Conservation (phyloP, 2,113 vertebrate species). For the Tamias sibiricus region DNA sequence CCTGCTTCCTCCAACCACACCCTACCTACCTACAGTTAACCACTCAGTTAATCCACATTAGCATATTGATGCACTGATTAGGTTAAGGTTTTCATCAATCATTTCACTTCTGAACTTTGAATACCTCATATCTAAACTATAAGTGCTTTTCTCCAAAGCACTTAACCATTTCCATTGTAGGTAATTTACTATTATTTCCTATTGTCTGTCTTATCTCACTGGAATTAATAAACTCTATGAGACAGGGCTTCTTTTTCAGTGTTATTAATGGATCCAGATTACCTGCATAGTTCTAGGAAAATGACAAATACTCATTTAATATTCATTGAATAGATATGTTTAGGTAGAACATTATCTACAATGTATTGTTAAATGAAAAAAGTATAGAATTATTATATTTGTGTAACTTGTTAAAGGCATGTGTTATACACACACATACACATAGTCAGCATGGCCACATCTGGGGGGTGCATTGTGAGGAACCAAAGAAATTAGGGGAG, state of each 20-base stretch:
- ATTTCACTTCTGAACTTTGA: neutral
- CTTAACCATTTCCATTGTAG: neutral
- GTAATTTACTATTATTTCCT: neutral
- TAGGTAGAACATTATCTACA: neutral
- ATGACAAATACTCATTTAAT: neutral
- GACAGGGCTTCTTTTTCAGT: neutral
- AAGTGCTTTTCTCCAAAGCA: neutral
- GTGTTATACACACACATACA: neutral
- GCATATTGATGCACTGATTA: no score
- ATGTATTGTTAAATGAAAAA: neutral
- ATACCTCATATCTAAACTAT: no score
- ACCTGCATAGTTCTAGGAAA: neutral
- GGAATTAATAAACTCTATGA: neutral
- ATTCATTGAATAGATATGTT: slow-evolving; percentile 6
- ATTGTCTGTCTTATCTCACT: neutral
- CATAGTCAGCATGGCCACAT: neutral
- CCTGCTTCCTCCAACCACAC: no score
- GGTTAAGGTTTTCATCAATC: no score
- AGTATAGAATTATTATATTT: neutral
- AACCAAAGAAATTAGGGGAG: neutral
- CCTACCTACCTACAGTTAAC: no score
- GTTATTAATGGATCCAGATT: slow-evolving; percentile 17
- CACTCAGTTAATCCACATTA: no score
- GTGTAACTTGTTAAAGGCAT: slow-evolving; percentile 12
- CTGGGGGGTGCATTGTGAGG: neutral